These are phyloP conservation scores for Neoascia interrupta DNA, from an alignment of 2,888 invertebrate species.

Conservation along the genomic window DNA sequence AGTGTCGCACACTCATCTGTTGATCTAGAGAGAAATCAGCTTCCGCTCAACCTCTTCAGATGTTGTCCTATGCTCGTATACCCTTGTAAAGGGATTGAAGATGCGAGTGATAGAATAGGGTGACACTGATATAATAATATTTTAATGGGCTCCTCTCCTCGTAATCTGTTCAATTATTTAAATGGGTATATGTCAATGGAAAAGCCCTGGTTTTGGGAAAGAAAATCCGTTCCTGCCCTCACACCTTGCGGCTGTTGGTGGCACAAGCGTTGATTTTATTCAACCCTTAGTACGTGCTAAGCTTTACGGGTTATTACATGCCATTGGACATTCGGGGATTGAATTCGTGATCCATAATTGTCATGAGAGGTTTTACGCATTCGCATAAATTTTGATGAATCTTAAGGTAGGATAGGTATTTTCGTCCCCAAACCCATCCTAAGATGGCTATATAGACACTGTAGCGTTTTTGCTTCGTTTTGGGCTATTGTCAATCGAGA, in stretches of 20 bases:
- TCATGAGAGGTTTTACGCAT: conserved; percentile 40
- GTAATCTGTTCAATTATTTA: conserved; percentile 65
- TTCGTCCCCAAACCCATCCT: too few relatives aligned
- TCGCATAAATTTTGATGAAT: conserved; percentile 47
- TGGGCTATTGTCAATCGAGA: too few relatives aligned
- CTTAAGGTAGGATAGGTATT: conserved; percentile 3
- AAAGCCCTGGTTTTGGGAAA: not conserved
- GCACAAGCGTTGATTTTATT: not conserved
- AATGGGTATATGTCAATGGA: conserved; percentile 46
- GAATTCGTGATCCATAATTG: conserved; percentile 51
- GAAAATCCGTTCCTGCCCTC: not conserved
- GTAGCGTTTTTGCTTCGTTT: not conserved
- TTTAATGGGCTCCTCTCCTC: conserved; percentile 40
- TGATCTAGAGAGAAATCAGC: conserved; percentile 42
- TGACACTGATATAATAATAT: conserved; percentile 42
- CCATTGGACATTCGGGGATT: conserved; percentile 51
- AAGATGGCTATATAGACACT: too few relatives aligned
- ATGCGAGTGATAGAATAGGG: conserved; percentile 9
- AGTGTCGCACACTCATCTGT: conserved; percentile 29
- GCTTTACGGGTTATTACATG: conserved; percentile 37
- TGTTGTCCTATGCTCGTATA: too few relatives aligned
- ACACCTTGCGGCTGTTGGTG: too few relatives aligned
- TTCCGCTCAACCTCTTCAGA: not conserved
- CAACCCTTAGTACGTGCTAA: conserved; percentile 20
- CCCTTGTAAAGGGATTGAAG: too few relatives aligned